Evolutionary conservation across 2,888 invertebrate genomes (phyloP).

Genomic region (Cryptocephalus moraei): DNA sequence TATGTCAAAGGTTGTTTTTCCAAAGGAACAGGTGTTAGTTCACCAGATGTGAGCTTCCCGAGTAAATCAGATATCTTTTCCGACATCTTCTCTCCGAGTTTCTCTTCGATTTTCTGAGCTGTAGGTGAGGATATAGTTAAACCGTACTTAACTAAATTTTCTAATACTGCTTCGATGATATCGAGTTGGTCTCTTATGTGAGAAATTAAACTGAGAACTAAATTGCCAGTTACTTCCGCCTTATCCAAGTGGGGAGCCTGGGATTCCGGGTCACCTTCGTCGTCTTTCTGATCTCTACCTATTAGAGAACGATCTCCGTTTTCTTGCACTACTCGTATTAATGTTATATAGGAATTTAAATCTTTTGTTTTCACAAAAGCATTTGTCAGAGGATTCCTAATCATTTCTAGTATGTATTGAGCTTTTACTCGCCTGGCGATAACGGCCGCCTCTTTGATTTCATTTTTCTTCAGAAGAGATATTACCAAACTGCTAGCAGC

Average conservation of each 20-base stretch:
- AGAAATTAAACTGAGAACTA: constrained; percentile 44
- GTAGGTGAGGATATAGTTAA: constrained; percentile 50
- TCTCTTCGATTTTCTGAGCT: constrained; percentile 54
- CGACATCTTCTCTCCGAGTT: constrained; percentile 55
- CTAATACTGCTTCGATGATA: constrained; percentile 43
- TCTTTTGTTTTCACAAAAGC: constrained; percentile 53
- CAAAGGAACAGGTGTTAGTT: constrained; percentile 43
- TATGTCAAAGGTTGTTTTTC: constrained; percentile 32
- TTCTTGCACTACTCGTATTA: constrained; percentile 47
- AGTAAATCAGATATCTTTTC: constrained; percentile 51
- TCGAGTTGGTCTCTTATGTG: constrained; percentile 38
- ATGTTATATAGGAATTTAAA: constrained; percentile 49
- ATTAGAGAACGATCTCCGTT: constrained; percentile 28
- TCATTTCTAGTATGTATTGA: constrained; percentile 45
- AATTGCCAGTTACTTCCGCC: constrained; percentile 44
- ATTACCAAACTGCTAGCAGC: constrained; percentile 52
- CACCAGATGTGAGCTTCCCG: constrained; percentile 53
- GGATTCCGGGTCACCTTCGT: constrained; percentile 1
- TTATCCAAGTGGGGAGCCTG: constrained; percentile 22
- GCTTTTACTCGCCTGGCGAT: constrained; percentile 50
- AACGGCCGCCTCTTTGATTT: constrained; percentile 52
- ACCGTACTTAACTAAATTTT: constrained; percentile 51
- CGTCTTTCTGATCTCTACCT: constrained; percentile 14
- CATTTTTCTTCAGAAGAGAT: constrained; percentile 45
- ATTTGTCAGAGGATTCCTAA: constrained; percentile 47